Evolutionary conservation across 2,888 invertebrate genomes (phyloP).

Genomic region (Oxycera nigricornis): DNA sequence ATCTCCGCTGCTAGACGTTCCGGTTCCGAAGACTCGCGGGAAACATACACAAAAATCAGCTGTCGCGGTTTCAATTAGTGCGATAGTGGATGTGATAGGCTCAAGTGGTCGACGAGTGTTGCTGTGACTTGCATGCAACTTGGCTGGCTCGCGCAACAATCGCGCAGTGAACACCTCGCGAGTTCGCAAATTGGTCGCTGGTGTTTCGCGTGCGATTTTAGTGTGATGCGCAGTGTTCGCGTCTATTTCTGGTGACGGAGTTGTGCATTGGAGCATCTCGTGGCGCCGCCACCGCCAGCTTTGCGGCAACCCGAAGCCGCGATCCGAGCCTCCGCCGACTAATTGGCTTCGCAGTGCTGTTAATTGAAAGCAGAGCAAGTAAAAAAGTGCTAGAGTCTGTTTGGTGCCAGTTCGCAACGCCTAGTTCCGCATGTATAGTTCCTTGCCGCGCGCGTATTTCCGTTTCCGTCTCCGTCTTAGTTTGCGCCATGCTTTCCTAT

Average conservation of each 20-base stretch:
- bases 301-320: not conserved
- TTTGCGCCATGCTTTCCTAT: constrained; percentile 73
- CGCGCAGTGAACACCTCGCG: not conserved
- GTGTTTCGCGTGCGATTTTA: constrained; percentile 6
- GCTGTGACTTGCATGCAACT: constrained; percentile 26
- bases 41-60: constrained; percentile 39
- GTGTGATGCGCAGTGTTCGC: constrained; percentile 29
- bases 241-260: constrained; percentile 22
- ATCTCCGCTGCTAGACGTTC: not conserved
- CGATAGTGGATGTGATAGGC: too few species aligned
- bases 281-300: constrained; percentile 9
- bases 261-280: not conserved
- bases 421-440: constrained; percentile 31
- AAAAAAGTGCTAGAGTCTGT: constrained; percentile 9
- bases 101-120: constrained; percentile 21
- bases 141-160: not conserved
- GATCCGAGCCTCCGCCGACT: not conserved
- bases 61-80: constrained; percentile 28
- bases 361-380: not conserved
- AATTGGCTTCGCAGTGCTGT: not conserved
- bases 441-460: constrained; percentile 7
- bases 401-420: not conserved
- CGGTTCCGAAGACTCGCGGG: constrained; percentile 18
- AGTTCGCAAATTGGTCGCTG: not conserved
- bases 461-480: constrained; percentile 22